Percentiles rank a stretch among this genome's conserved stretches.
Evolutionary conservation across 2,888 invertebrate species (phyloP).

Genomic region (Microctonus hyperodae): DNA sequence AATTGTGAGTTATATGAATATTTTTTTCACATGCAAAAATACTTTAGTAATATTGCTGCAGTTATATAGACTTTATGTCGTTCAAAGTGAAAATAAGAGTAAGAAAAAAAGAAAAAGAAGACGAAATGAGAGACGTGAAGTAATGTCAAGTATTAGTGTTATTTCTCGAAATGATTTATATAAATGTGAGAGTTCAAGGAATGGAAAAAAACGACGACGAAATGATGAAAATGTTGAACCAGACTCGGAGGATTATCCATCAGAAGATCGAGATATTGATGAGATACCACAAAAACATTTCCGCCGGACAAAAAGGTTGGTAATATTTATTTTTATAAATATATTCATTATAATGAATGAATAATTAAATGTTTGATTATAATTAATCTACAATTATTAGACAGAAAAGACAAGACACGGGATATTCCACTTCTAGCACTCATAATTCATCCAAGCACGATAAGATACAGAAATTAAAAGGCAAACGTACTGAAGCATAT

Average conservation of each 20-base stretch:
- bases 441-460: constrained; percentile 64
- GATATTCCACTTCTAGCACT: constrained; percentile 74
- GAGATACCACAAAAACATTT: constrained; percentile 46
- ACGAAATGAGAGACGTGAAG: constrained; percentile 43
- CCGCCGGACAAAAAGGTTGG: constrained; percentile 39
- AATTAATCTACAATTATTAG: too few relatives aligned
- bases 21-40: constrained; percentile 94
- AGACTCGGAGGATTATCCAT: constrained; percentile 50
- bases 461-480: constrained; percentile 45
- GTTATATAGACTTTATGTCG: constrained; percentile 82
- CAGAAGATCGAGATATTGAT: constrained; percentile 49
- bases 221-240: constrained; percentile 46
- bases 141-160: constrained; percentile 53
- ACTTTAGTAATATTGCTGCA: constrained; percentile 88
- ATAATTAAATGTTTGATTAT: too few relatives aligned
- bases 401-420: constrained; percentile 65
- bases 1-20: constrained; percentile 93
- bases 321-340: not conserved
- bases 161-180: constrained; percentile 51
- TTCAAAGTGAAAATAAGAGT: constrained; percentile 72
- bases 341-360: not conserved
- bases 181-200: constrained; percentile 43
- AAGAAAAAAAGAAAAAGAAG: constrained; percentile 50
- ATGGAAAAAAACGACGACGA: constrained; percentile 40
- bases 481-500: constrained; percentile 38